phyloP scores from a whole-genome alignment of 1,140 invertebrate genomes.

The Magallana ariakensis region DNA sequence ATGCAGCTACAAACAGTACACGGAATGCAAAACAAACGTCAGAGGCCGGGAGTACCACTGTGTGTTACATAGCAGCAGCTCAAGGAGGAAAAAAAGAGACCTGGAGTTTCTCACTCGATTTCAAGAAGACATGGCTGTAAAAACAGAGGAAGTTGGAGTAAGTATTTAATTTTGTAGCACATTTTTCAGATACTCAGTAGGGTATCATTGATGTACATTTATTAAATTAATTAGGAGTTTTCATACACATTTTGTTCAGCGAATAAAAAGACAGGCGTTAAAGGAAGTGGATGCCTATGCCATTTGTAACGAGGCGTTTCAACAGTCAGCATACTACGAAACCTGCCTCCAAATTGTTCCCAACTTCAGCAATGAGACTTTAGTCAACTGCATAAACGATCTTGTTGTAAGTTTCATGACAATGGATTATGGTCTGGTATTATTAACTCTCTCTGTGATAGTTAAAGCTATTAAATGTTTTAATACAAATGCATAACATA shows the following conservation, averaged over 20 bases:
- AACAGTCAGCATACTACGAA: neutral
- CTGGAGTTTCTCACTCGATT: neutral
- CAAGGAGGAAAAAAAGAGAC: neutral
- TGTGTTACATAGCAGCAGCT: neutral
- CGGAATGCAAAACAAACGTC: neutral
- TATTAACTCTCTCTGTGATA: too few relatives aligned
- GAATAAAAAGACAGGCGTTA: neutral
- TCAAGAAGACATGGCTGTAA: too few relatives aligned
- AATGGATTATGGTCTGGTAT: too few relatives aligned
- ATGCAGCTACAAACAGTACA: neutral
- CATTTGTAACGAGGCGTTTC: neutral
- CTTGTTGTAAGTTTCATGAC: neutral
- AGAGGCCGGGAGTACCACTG: neutral
- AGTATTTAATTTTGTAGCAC: too few relatives aligned
- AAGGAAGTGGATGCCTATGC: neutral
- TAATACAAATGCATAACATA: too few relatives aligned
- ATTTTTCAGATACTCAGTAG: too few relatives aligned
- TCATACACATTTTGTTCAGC: neutral
- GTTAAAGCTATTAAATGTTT: too few relatives aligned
- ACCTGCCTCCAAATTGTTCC: neutral
- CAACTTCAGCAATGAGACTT: neutral
- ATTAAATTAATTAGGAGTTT: neutral
- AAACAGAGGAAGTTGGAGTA: too few relatives aligned
- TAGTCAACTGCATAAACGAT: constrained; percentile 4
- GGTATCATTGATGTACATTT: too few relatives aligned